Base-by-base conservation (phyloP, 2,113 vertebrate species). In the Suncus etruscus region DNA sequence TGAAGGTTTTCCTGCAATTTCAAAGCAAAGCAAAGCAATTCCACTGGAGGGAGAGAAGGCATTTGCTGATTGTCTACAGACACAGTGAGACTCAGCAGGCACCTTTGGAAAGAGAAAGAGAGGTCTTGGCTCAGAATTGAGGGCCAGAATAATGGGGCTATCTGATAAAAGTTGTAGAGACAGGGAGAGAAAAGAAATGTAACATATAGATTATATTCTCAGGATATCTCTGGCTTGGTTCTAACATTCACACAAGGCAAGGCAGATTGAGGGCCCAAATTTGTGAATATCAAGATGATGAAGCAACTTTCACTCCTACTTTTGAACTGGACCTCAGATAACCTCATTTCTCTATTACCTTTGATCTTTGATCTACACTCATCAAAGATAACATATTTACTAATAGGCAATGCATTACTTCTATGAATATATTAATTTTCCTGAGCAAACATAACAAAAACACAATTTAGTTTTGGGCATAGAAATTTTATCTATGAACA, bases 1-100 rank as follows among this genome's bases (percentile, higher is more conserved):
- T 78, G 91, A 88, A 91, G 66, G 68, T 27, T 95, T 93, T 83
- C 76, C 54, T 61, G 90, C 68, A 78, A 83, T 86, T 92, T 94
- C 72, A 94, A 94, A 93, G 90, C 32, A 80, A 81, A 92, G 65
- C 72, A 83, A 81, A 91, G 76, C 86, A 90, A 90, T 94, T 76
- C 25, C 15, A 68, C 58, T 80, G 39, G 65, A 94, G 76, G 76
- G n/a, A 94, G 86, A 91, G 18, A 22, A 91, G 58, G 80, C 20
- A 29, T n/a, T 82, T 73, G 66, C 54, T 92, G 79, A 83, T 66
- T 66, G 45, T 93, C 54, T 10, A 61, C 74, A 77, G 74, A 61
- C 45, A 61, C 18, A 76, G 39, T 25, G 11, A 85, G 16, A 12
- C 47, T 73, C 31, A 72, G 78, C 39, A 47, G 6, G 68, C 31